These are phyloP conservation scores for Emys orbicularis DNA, from an alignment of 2,797 vertebrate species.

Conservation along the genomic window DNA sequence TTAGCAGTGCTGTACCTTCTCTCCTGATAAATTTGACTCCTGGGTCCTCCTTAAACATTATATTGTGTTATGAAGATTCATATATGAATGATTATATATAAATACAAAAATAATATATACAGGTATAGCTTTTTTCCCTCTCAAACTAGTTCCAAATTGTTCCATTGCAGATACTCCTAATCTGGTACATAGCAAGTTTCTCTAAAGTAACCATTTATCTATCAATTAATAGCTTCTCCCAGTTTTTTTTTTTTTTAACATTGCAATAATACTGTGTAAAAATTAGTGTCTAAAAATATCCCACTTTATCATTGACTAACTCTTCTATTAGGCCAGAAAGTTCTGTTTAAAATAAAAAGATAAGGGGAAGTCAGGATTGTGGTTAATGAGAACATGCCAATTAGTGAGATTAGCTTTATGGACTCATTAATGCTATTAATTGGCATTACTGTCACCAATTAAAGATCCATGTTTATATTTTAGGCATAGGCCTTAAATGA, in stretches of 20 bases:
- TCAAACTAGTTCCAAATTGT: not conserved
- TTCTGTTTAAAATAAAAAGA: not conserved
- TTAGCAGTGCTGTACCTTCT: not conserved
- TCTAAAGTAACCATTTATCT: not conserved
- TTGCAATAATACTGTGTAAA: not conserved
- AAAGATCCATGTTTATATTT: not conserved
- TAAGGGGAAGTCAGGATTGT: not conserved
- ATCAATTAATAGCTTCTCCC: not conserved
- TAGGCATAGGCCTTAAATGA: not conserved
- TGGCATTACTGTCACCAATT: not conserved
- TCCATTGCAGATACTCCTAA: not conserved
- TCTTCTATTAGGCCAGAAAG: not conserved
- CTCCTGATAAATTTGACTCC: not conserved
- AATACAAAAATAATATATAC: not conserved
- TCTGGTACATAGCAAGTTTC: not conserved
- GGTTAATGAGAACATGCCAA: not conserved
- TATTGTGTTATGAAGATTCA: not conserved
- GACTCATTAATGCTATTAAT: conserved; percentile 29
- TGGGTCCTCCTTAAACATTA: not conserved
- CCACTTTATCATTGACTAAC: not conserved
- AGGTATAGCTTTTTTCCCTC: not conserved
- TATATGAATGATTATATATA: not conserved
- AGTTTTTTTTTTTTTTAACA: not conserved
- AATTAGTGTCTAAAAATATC: not conserved
- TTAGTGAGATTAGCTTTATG: not conserved